These are phyloP conservation scores for Mycetomoellerius zeteki DNA, from an alignment of 1,140 invertebrate species.

Conservation along the genomic window DNA sequence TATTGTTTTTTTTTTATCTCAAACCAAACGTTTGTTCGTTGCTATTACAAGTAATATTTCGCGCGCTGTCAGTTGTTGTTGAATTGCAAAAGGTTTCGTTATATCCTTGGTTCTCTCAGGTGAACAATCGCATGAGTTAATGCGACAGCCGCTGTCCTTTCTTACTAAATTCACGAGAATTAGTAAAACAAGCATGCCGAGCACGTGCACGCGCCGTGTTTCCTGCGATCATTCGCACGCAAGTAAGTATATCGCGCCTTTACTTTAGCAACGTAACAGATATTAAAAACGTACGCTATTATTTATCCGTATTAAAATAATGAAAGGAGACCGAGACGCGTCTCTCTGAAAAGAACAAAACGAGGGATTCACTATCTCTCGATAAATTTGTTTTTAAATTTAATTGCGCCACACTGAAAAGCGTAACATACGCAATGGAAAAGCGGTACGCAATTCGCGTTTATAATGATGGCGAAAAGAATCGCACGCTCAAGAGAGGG, in stretches of 20 bases:
- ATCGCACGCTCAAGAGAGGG: too few relatives aligned
- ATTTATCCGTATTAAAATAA: neutral
- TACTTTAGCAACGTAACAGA: neutral
- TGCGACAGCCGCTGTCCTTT: neutral
- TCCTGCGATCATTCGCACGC: slow-evolving; percentile 42
- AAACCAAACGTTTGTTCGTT: neutral
- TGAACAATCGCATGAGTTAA: neutral
- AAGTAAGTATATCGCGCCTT: slow-evolving; percentile 10
- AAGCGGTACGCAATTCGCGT: too few relatives aligned
- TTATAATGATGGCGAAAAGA: too few relatives aligned
- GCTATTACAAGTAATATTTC: neutral
- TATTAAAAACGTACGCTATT: neutral
- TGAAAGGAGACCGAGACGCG: neutral
- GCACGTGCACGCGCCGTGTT: slow-evolving; percentile 37
- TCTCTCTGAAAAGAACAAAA: neutral
- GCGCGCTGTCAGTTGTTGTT: neutral
- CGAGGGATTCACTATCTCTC: too few relatives aligned
- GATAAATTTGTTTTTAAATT: too few relatives aligned
- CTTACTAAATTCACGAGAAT: slow-evolving; percentile 37
- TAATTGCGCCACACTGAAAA: too few relatives aligned
- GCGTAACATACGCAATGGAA: too few relatives aligned
- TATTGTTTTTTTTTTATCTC: neutral
- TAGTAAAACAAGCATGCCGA: slow-evolving; percentile 36
- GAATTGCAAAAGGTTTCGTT: neutral
- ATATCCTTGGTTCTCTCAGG: neutral